Conservation (phyloP, 2,113 vertebrate genomes). For the Tupaia chinensis region DNA sequence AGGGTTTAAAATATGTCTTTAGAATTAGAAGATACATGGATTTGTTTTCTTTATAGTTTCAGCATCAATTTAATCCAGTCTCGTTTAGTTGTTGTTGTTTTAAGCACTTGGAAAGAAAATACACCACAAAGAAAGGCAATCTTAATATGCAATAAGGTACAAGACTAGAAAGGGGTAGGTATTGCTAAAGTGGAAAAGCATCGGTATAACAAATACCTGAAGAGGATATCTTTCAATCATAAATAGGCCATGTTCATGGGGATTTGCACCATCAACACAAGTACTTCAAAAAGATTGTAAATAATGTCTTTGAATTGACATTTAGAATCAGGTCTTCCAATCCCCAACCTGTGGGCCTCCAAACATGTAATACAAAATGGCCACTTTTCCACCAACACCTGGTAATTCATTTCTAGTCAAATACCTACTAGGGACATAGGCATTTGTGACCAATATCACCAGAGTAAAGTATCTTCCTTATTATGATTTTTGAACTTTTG, state of each 20-base stretch:
- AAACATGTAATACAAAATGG: not conserved
- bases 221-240: constrained; percentile 35
- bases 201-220: constrained; percentile 10
- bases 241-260: not conserved
- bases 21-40: constrained; percentile 19
- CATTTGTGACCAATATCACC: not conserved
- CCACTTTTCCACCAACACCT: not conserved
- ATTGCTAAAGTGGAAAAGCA: constrained; percentile 39
- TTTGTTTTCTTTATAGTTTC: constrained; percentile 21
- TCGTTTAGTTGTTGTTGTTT: not conserved
- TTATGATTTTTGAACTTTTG: not conserved
- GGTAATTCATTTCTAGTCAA: constrained; percentile 5
- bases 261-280: constrained; percentile 63
- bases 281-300: constrained; percentile 58
- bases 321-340: constrained; percentile 55
- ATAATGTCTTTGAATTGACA: constrained; percentile 62
- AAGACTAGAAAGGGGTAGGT: not conserved
- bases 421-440: not conserved
- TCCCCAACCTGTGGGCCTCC: not conserved
- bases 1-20: not conserved
- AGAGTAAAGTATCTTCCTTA: not conserved
- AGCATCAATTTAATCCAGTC: not conserved
- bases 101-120: not conserved
- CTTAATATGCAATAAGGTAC: not conserved
- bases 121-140: constrained; percentile 13